Base-by-base conservation (phyloP, 2,113 vertebrate genomes). In the Oreochromis aureus region DNA sequence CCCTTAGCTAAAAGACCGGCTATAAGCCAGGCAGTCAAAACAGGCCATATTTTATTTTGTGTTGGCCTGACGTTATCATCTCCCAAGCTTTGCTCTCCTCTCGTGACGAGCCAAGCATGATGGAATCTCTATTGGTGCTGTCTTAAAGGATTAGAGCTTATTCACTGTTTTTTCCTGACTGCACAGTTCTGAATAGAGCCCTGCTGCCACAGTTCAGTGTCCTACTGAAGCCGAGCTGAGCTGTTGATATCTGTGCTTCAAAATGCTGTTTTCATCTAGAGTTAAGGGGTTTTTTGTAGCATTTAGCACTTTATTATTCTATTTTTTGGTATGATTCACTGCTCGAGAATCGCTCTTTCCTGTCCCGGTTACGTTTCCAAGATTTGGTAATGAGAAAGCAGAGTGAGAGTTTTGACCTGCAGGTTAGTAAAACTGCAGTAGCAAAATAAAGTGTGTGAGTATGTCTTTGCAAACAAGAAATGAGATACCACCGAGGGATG, bases 131-230 rank as follows among this genome's bases (percentile, higher is more conserved):
- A 90, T 92, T 91, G 92, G 88, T 86, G 90, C 92, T 88, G 92
- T 95, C 94, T 89, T 91, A 91, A 93, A 91, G 94, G 95, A 95
- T 95, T 94, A 93, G 83, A 91, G 85, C 83, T 84, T 76, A 91
- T 93, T 93, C 91, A 85, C 86, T 73, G 83, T 91, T 91, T 93
- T 87, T 93, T 89, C 88, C 88, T 91, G 93, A 94, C 90, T 92
- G 91, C 89, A 92, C 84, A 80, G 88, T 90, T 92, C 86, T 93
- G 87, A 90, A 90, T 86, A 63, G 88, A 61, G 80, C 83, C 89
- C 61, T 22, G 69, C 91, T 87, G 92, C 85, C 91, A 56, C 89
- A 41, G 90, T 36, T 81, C 91, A 85, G 86, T 39, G 89, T 89
- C 88, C 86, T 41, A 78, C 89, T 81, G 81, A 54, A 87, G 86